These are phyloP conservation scores for Luffia ferchaultella DNA, from an alignment of 2,888 invertebrate species.

Conservation along the genomic window DNA sequence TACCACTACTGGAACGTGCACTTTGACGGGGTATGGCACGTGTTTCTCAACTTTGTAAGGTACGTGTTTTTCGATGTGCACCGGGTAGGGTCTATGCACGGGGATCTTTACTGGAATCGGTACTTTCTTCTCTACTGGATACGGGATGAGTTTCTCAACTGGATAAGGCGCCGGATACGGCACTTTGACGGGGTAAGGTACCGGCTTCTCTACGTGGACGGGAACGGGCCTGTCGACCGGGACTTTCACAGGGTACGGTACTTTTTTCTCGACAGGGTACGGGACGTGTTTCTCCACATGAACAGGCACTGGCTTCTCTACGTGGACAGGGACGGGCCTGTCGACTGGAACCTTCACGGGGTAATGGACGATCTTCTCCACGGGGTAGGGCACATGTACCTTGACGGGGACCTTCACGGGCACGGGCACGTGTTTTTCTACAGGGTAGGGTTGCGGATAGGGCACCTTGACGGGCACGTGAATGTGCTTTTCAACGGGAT, in stretches of 20 bases:
- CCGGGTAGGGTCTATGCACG: slow-evolving; percentile 67
- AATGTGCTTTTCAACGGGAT: slow-evolving; percentile 69
- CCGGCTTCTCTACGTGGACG: slow-evolving; percentile 80
- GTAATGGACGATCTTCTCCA: slow-evolving; percentile 76
- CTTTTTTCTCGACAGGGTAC: slow-evolving; percentile 75
- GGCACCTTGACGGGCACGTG: slow-evolving; percentile 76
- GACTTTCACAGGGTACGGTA: slow-evolving; percentile 76
- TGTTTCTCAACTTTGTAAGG: slow-evolving; percentile 73
- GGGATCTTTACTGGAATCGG: slow-evolving; percentile 72
- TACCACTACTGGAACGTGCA: slow-evolving; percentile 71
- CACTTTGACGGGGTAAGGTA: slow-evolving; percentile 79
- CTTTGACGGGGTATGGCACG: slow-evolving; percentile 75
- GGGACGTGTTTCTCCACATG: slow-evolving; percentile 79
- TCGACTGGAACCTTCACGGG: slow-evolving; percentile 76
- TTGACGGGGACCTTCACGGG: slow-evolving; percentile 75
- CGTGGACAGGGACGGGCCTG: slow-evolving; percentile 72
- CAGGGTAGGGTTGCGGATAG: slow-evolving; percentile 77
- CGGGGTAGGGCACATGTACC: slow-evolving; percentile 77
- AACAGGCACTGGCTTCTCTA: slow-evolving; percentile 73
- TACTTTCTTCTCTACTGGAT: slow-evolving; percentile 71
- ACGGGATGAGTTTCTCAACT: slow-evolving; percentile 71
- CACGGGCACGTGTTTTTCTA: slow-evolving; percentile 73
- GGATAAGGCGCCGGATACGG: slow-evolving; percentile 76
- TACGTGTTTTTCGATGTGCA: slow-evolving; percentile 73
- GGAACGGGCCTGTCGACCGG: slow-evolving; percentile 74